phyloP scores from a whole-genome alignment of 2,113 vertebrate genomes.

The Phylloscopus trochilus region DNA sequence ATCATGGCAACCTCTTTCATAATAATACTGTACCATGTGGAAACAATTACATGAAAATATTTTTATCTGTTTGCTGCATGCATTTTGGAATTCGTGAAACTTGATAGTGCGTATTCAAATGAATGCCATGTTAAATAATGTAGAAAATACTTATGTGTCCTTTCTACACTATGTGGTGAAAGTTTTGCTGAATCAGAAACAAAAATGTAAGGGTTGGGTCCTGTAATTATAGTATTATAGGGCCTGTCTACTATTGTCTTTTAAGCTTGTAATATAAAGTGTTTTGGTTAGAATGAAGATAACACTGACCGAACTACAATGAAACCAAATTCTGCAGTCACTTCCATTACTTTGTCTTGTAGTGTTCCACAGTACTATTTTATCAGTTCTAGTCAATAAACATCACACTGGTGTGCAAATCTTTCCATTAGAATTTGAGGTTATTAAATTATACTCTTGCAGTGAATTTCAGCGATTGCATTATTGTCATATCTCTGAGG shows the following conservation, averaged over 20 bases:
- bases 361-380: background rate
- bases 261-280: background rate
- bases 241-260: conserved; percentile 4
- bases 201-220: conserved; percentile 17
- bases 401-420: background rate
- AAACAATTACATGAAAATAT: background rate
- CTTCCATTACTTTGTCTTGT: background rate
- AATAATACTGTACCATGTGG: background rate
- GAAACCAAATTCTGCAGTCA: background rate
- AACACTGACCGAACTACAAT: background rate
- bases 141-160: background rate
- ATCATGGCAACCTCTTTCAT: background rate
- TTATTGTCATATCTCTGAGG: background rate
- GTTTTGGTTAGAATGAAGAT: conserved; percentile 10
- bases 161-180: background rate
- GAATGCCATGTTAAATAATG: background rate
- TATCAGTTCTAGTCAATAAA: background rate
- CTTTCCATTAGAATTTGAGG: background rate
- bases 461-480: background rate
- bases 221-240: conserved; percentile 29
- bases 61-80: background rate
- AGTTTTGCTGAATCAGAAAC: conserved; percentile 37
- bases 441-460: background rate
- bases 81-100: background rate
- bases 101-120: background rate